Evolutionary conservation across 2,888 invertebrate species (phyloP).

Genomic region (Scaptodrosophila latifasciaeformis): DNA sequence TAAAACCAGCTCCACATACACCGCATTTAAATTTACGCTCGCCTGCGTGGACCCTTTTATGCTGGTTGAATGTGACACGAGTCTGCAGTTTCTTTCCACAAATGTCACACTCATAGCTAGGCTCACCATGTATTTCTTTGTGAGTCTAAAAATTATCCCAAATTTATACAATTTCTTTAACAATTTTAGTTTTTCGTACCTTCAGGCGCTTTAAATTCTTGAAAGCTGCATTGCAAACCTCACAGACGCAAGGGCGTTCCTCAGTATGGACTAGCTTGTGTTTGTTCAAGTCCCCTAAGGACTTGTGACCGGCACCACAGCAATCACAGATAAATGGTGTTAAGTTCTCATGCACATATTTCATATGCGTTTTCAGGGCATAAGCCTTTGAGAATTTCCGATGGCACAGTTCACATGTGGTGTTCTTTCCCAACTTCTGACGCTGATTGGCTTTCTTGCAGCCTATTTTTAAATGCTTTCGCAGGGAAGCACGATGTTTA

Average conservation of each 20-base stretch:
- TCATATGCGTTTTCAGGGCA: constrained; percentile 46
- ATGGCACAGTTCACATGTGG: constrained; percentile 39
- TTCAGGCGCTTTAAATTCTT: constrained; percentile 70
- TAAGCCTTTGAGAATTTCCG: constrained; percentile 41
- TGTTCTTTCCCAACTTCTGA: constrained; percentile 5
- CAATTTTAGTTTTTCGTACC: constrained; percentile 30
- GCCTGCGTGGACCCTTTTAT: constrained; percentile 72
- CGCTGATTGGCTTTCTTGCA: constrained; percentile 26
- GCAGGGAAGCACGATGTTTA: constrained; percentile 41
- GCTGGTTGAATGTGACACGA: constrained; percentile 75
- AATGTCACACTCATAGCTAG: constrained; percentile 73
- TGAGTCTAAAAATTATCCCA: constrained; percentile 72
- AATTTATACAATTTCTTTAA: no score
- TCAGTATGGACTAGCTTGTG: constrained; percentile 76
- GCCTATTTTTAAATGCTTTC: constrained; percentile 37
- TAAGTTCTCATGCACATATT: constrained; percentile 65
- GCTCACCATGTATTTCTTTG: constrained; percentile 74
- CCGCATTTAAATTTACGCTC: constrained; percentile 70
- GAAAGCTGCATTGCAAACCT: constrained; percentile 70
- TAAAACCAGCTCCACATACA: constrained; percentile 69
- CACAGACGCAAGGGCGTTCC: constrained; percentile 75
- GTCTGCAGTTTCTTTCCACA: constrained; percentile 75
- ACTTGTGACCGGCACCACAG: constrained; percentile 75
- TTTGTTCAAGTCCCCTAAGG: constrained; percentile 75
- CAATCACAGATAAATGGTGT: constrained; percentile 75